Evolutionary conservation across 2,113 vertebrate species (phyloP), one percentile per base, ranked within the genome.

Genomic region (Gnathonemus longibarbis): DNA sequence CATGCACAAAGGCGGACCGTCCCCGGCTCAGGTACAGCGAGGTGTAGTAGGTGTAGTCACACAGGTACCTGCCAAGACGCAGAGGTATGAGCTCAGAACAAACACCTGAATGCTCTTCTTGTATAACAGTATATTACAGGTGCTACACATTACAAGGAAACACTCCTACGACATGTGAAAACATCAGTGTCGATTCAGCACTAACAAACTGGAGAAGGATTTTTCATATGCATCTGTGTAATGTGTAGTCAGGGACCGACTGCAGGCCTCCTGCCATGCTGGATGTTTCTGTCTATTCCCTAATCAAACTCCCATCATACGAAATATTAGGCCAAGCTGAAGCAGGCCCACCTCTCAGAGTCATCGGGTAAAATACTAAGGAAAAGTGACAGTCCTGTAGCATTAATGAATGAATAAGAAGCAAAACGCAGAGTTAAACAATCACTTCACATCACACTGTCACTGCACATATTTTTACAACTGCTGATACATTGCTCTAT

Each of bases 11-110:
- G 0, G 97, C 97, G 0, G 96, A 96, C 27, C 92, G 95, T 2
- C 98, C 97, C 0, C 93, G 93, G 84, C 98, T 97, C 94, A 96
- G 95, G 94, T 97, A 96, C 89, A 99, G 91, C 1, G 98, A 99
- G 0, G 95, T 96, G 93, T 99, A 99, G 94, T 99, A 99, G 62
- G 97, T 97, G 95, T 98, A 99, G 93, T 99, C 98, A 77, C 98
- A 99, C 4, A 99, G 96, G 93, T 99, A 99, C 91, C 98, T 99
- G 92, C 0, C 58, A 87, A 45, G 0, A 27, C 11, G 31, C 27
- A 84, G 58, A 87, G 84, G 27, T 42, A 31, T n/a, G 13, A 53
- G 58, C 49, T 31, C n/a, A 24, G 3, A 24, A 74, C 39, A 8
- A 62, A 53, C 0, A 46, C 83, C 19, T 3, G 5, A 48, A 10